Percentiles rank a stretch among this genome's conserved stretches.
Conservation (phyloP, 1,140 invertebrate genomes). For the Drosophila pseudoananassae region DNA sequence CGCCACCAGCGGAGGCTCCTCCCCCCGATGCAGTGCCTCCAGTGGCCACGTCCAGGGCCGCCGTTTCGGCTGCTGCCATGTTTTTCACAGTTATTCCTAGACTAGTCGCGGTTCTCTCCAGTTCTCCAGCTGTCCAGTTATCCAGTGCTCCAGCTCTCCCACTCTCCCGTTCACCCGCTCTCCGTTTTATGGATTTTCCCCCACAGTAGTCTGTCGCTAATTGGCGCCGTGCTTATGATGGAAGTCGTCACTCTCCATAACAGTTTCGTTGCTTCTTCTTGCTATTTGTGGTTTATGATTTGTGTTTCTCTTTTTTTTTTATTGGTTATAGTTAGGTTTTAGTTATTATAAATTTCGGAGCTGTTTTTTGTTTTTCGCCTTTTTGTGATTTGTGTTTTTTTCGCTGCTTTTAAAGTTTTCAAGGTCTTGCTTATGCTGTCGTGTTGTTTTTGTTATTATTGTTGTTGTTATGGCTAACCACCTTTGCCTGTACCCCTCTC, state of each 20-base stretch:
- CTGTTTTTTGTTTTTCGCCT: slow-evolving; percentile 21
- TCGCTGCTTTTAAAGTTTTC: slow-evolving; percentile 75
- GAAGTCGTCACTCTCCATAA: slow-evolving; percentile 75
- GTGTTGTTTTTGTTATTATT: slow-evolving; percentile 41
- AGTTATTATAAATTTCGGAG: not conserved
- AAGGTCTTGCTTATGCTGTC: slow-evolving; percentile 66
- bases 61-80: slow-evolving; percentile 65
- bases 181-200: slow-evolving; percentile 32
- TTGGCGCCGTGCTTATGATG: slow-evolving; percentile 66
- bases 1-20: slow-evolving; percentile 1
- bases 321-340: slow-evolving; percentile 32
- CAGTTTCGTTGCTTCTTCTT: slow-evolving; percentile 34
- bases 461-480: slow-evolving; percentile 50
- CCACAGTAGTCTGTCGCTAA: slow-evolving; percentile 23
- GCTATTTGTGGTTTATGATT: slow-evolving; percentile 33
- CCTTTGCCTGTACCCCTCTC: slow-evolving; percentile 55
- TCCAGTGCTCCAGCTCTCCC: not conserved
- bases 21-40: slow-evolving; percentile 16
- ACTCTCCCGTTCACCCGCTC: slow-evolving; percentile 6
- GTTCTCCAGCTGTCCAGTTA: not conserved
- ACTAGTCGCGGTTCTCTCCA: not conserved
- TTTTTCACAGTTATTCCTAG: not conserved
- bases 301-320: slow-evolving; percentile 20
- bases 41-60: slow-evolving; percentile 9
- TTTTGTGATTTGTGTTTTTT: slow-evolving; percentile 12